Evolutionary conservation across 1,140 invertebrate species (phyloP), one percentile per base, ranked within the genome.

Genomic region (Anastatus disparis): DNA sequence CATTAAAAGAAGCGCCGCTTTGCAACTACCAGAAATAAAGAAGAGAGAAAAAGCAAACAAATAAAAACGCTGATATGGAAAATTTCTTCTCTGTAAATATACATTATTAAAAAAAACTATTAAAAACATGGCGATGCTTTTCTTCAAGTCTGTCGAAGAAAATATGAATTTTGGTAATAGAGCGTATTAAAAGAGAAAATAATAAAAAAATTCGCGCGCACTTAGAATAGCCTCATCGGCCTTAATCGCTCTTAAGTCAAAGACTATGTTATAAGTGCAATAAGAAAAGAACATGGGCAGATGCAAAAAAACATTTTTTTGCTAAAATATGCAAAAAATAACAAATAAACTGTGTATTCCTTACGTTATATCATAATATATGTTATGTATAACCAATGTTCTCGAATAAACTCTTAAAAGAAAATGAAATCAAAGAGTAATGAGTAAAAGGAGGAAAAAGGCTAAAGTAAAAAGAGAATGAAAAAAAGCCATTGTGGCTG

Each of bases 251-350:
- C 66, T 73, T 75, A 74, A 75, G 74, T 74, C 73, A 76, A 77
- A 78, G 73, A 74, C 73, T 78, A 74, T 42, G 52, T 74, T 73
- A 72, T 66, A 74, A 76, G 75, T 78, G 77, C 77, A 77, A 78
- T 78, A 77, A 77, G 26, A 71, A 61, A 27, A 62, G 46, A 74
- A n/a, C n/a, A n/a, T n/a, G n/a, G n/a, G n/a, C n/a, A n/a, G n/a
- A n/a, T n/a, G n/a, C n/a, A n/a, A n/a, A n/a, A n/a, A n/a, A n/a
- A n/a, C n/a, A n/a, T n/a, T n/a, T n/a, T n/a, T n/a, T n/a, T n/a
- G n/a, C n/a, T n/a, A n/a, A n/a, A n/a, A n/a, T n/a, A n/a, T n/a
- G n/a, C n/a, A n/a, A n/a, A n/a, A n/a, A n/a, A n/a, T n/a, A n/a
- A n/a, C n/a, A n/a, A n/a, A n/a, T n/a, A 35, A 26, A 71, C 9